phyloP scores from a whole-genome alignment of 2,888 invertebrate species.

The Tiphia femorata region DNA sequence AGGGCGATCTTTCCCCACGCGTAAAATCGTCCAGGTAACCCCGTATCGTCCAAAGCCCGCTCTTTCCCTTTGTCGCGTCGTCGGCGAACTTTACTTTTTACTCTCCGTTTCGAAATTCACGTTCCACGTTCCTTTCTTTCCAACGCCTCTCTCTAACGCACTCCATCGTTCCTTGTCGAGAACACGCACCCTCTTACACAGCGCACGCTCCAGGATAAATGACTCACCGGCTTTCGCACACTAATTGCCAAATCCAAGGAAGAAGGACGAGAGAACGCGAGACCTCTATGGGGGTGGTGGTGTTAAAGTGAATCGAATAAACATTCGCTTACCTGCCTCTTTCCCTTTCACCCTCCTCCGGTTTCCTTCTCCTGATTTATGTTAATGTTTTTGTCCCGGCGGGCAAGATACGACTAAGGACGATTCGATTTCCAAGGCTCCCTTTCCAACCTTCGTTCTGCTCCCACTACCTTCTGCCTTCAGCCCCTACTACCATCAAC shows the following conservation, averaged over 20 bases:
- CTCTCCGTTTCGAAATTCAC: neutral
- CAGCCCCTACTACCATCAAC: slow-evolving; percentile 48
- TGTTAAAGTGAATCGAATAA: slow-evolving; percentile 64
- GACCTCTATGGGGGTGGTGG: slow-evolving; percentile 18
- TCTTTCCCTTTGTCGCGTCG: no score
- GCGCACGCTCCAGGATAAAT: no score
- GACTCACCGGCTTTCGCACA: slow-evolving; percentile 54
- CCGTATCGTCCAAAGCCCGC: no score
- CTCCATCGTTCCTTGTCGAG: no score
- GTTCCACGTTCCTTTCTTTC: neutral
- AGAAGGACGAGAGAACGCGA: slow-evolving; percentile 31
- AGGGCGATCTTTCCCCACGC: neutral
- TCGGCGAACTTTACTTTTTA: neutral
- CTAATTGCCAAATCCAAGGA: slow-evolving; percentile 56
- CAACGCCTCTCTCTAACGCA: neutral
- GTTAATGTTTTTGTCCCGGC: slow-evolving; percentile 69
- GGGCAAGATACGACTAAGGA: slow-evolving; percentile 66
- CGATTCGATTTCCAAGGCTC: slow-evolving; percentile 56
- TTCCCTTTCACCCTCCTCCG: neutral
- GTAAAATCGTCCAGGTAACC: slow-evolving; percentile 3
- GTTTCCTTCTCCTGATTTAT: slow-evolving; percentile 59
- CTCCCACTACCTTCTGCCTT: no score
- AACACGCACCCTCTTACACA: no score
- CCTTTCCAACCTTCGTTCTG: no score
- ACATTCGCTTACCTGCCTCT: slow-evolving; percentile 48